Percentiles rank a stretch among this genome's conserved stretches.
phyloP scores from a whole-genome alignment of 2,888 invertebrate genomes.

The Conops quadrifasciatus region DNA sequence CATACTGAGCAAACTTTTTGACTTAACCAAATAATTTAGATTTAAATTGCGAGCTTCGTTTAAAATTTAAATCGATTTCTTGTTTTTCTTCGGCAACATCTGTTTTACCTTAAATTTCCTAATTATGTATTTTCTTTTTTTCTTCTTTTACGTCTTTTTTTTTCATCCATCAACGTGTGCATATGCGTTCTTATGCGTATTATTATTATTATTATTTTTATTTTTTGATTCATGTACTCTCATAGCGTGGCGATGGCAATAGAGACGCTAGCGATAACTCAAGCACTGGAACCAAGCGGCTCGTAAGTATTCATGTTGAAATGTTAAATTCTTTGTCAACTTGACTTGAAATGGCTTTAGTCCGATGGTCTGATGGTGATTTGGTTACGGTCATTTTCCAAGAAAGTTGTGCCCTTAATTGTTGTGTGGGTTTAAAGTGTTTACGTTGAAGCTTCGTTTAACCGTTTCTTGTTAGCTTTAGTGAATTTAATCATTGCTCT shows the following conservation, averaged over 20 bases:
- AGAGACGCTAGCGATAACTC: slow-evolving; percentile 59
- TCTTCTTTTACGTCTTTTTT: slow-evolving; percentile 1
- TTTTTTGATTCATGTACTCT: slow-evolving; percentile 43
- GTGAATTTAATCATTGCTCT: too few species aligned
- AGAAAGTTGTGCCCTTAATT: not conserved
- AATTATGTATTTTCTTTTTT: slow-evolving; percentile 36
- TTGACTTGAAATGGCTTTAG: not conserved
- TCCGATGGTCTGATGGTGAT: too few species aligned
- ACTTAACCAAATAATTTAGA: not conserved
- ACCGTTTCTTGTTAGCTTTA: too few species aligned
- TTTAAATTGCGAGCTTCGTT: slow-evolving; percentile 34
- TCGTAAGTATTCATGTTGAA: slow-evolving; percentile 57
- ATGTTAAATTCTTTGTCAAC: not conserved
- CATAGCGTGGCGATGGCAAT: slow-evolving; percentile 58
- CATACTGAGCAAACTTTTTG: not conserved
- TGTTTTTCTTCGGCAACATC: slow-evolving; percentile 41
- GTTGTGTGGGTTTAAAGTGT: not conserved
- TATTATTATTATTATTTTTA: slow-evolving; percentile 22
- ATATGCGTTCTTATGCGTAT: slow-evolving; percentile 21
- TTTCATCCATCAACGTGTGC: slow-evolving; percentile 20
- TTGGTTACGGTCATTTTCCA: too few species aligned
- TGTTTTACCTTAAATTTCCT: slow-evolving; percentile 6
- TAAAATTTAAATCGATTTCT: slow-evolving; percentile 43
- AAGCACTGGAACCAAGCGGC: slow-evolving; percentile 54
- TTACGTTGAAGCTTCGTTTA: slow-evolving; percentile 1